These are phyloP conservation scores for Nycticryphes semicollaris DNA, from an alignment of 2,113 vertebrate species.

Conservation along the genomic window DNA sequence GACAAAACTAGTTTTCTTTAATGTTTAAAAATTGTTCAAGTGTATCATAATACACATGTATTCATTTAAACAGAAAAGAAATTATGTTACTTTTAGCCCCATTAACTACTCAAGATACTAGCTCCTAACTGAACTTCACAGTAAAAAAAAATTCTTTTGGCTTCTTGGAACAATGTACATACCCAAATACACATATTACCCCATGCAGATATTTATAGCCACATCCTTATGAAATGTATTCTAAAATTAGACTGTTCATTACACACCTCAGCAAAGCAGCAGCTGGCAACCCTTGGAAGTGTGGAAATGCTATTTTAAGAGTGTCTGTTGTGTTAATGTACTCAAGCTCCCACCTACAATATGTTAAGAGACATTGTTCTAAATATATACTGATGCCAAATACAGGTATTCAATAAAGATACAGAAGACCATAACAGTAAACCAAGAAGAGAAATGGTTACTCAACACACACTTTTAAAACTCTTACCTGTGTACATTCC, in stretches of 20 bases:
- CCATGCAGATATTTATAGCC: neutral
- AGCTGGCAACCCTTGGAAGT: neutral
- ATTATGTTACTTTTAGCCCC: neutral
- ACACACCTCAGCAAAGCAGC: neutral
- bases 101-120: neutral
- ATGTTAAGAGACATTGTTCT: neutral
- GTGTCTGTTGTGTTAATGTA: neutral
- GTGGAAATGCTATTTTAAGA: neutral
- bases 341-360: neutral
- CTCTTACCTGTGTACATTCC: neutral
- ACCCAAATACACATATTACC: neutral
- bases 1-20: neutral
- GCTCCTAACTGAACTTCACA: neutral
- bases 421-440: neutral
- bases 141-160: neutral
- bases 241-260: neutral
- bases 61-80: neutral
- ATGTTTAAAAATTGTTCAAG: neutral
- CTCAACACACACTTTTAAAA: neutral
- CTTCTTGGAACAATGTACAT: neutral
- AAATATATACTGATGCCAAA: neutral
- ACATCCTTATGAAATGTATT: neutral
- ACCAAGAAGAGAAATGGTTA: neutral
- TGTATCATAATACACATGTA: neutral
- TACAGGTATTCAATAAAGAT: neutral